Base-by-base conservation (phyloP, 2,888 invertebrate genomes). In the Drosophila kokeensis region DNA sequence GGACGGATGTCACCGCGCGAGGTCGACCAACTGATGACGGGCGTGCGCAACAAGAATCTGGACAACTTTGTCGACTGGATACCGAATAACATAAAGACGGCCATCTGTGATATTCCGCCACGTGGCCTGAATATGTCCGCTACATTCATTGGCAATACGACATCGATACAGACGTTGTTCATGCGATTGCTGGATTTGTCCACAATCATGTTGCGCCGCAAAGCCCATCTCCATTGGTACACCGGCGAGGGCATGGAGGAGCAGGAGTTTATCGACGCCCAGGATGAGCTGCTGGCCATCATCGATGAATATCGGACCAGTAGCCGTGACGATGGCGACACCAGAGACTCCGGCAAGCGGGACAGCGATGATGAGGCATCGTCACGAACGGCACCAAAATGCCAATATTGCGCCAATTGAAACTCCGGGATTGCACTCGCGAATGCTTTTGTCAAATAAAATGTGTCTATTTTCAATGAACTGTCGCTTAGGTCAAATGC, bases 161-260 rank as follows among this genome's bases (percentile, higher is more conserved):
- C 97, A 7, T 96, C 97, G 53, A 96, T 97, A 76, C 96, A 96
- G 91, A 96, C 96, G 93, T 94, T 97, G 60, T 97, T 97, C 93
- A 96, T 96, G 90, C 94, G 96, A 11, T 95, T 97, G 75, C 95
- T 95, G 0, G 96, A 97, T 83, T 96, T 96, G 89, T 97, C 96
- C 92, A 95, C 95, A 0, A 96, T 96, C 68, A 97, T 98, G 97
- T 96, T 97, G 93, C 94, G 96, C 63, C 95, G 97, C 73, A 96
- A 94, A 92, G 97, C 97, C 50, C 97, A 97, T 94, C 94, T 97
- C 30, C 97, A 97, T 93, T 97, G 96, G 97, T 97, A 97, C 93
- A 96, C 96, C 0, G 97, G 97, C 15, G 97, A 97, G 92, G 97
- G 97, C 30, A 97, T 97, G 97, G 97, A 97, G 91, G 97, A 97